Evolutionary conservation across 1,140 invertebrate genomes (phyloP), one percentile per base, ranked within the genome.

Genomic region (Branchinecta lindahli): DNA sequence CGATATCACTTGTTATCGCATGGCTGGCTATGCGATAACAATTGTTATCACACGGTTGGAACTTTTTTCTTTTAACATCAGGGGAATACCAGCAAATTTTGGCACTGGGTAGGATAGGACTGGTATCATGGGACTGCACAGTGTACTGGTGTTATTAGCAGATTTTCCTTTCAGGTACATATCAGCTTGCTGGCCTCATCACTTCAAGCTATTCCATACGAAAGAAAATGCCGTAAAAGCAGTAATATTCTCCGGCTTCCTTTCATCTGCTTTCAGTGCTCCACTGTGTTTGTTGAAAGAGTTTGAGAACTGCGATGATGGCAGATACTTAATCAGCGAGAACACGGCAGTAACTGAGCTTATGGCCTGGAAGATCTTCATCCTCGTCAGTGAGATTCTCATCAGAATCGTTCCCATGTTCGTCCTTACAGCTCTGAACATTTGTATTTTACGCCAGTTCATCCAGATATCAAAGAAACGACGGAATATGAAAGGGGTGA

Each of bases 141-240:
- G n/a, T n/a, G n/a, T n/a, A n/a, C n/a, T n/a, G n/a, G n/a, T 33
- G 1, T 33, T 33, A 33, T 3, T 6, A 61, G 18, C 6, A 15
- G 5, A 10, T 45, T 68, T 20, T 70, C 33, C n/a, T 6, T 61
- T 8, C 46, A 70, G 70, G 6, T 81, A 79, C 72, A 76, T 78
- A 6, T 79, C 80, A 3, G 79, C 81, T 8, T 80, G 79, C 70
- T 73, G 77, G 44, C 79, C 80, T 8, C 76, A 77, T 0, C 75
- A 77, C 47, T 81, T 79, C 69, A 77, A 77, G 47, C 76, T 76
- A 45, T 74, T 80, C 8, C 79, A 81, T 72, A 80, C 77, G 9
- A 72, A 73, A 4, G 68, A 72, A 18, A 77, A 77, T 33, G 78
- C 79, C 12, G 73, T 74, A 33, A 72, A 75, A 10, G 75, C 77